Evolutionary conservation across 2,113 vertebrate genomes (phyloP), one percentile per base, ranked within the genome.

Genomic region (Scopus umbretta): DNA sequence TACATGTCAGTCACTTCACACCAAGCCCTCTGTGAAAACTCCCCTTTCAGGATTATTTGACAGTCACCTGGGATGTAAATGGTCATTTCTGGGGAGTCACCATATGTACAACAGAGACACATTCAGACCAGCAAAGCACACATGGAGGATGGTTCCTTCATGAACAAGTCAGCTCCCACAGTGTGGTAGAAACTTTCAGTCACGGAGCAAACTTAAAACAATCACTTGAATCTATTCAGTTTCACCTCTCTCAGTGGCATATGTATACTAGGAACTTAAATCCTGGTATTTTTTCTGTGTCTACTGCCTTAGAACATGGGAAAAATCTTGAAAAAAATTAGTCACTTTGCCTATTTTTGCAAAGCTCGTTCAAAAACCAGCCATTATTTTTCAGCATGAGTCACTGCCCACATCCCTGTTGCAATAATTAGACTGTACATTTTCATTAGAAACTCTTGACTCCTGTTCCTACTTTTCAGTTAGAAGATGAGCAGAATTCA

Each of bases 381-480:
- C 68, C 67, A 91, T 90, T 59, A 40, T 87, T 94, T 88, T 91
- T 78, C 20, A 62, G 72, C 45, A 11, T 81, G 94, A 96, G 88
- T 97, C 91, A 95, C 53, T 7, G 25, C 52, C 84, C 90, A 93
- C 50, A 66, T 70, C 18, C 50, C 65, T 43, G 55, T 56, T n/a
- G 74, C 71, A 92, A 67, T 86, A 92, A 76, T 68, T 96, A 78
- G 62, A 81, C 90, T 86, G 71, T 59, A 82, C 45, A 29, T 96
- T 86, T 80, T 91, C 88, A 45, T 75, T 87, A 94, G 67, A 93
- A 94, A 65, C 66, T 61, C 16, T 2, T 2, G 18, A 58, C 25
- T 84, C 47, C 58, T 47, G 66, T 19, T 88, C 62, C 16, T 26
- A 21, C n/a, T 43, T 65, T 82, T 80, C 20, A 10, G 43, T 80